These are phyloP conservation scores for Procavia capensis DNA, from an alignment of 2,113 vertebrate species.

Conservation along the genomic window DNA sequence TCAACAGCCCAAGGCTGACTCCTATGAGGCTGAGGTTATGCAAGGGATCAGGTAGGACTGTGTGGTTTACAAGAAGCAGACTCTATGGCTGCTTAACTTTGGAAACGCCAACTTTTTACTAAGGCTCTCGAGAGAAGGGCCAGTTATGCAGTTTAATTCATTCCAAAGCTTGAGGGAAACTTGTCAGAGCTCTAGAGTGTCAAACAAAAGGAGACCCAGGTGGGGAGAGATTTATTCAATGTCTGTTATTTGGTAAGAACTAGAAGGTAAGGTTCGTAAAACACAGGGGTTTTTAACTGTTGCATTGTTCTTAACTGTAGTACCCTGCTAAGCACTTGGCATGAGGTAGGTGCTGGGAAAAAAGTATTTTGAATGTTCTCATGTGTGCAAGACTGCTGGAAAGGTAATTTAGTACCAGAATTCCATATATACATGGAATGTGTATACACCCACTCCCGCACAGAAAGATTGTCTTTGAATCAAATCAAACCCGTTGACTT, in stretches of 20 bases:
- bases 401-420: background rate
- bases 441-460: too few species aligned
- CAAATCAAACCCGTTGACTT: too few species aligned
- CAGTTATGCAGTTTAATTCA: background rate
- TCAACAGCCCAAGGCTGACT: too few species aligned
- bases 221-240: background rate
- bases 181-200: background rate
- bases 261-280: fast-evolving
- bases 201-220: background rate
- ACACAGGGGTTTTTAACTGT: background rate
- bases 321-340: background rate
- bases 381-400: background rate
- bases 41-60: background rate
- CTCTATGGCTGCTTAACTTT: background rate
- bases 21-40: too few species aligned
- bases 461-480: background rate
- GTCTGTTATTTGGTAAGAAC: background rate
- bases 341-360: background rate
- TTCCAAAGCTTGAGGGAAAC: background rate
- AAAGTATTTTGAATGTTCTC: background rate
- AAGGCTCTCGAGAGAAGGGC: background rate
- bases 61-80: too few species aligned
- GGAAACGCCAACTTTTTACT: background rate
- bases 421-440: too few species aligned
- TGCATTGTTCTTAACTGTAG: background rate